Conservation (phyloP, 2,113 vertebrate genomes). For the Bostrychus sinensis region DNA sequence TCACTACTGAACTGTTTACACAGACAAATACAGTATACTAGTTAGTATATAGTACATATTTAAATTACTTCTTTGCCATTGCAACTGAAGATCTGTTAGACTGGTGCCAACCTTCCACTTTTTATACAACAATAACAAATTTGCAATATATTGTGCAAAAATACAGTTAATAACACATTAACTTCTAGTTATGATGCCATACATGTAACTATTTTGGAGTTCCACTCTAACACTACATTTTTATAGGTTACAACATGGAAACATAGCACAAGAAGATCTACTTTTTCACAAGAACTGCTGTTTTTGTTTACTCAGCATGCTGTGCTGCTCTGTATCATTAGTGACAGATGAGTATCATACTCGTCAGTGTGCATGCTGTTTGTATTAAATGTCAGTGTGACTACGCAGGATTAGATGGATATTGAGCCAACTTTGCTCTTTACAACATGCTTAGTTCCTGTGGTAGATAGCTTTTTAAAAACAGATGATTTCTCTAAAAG, state of each 20-base stretch:
- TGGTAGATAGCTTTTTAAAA: constrained; percentile 5
- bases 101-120: background rate
- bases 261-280: constrained; percentile 15
- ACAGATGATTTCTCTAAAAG: background rate
- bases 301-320: constrained; percentile 47
- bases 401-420: constrained; percentile 4
- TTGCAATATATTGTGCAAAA: too few species aligned
- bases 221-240: constrained; percentile 54
- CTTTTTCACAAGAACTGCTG: constrained; percentile 27
- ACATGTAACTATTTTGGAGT: constrained; percentile 53
- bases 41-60: background rate
- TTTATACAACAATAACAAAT: too few species aligned
- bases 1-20: background rate
- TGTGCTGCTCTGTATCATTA: background rate
- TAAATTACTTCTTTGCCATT: too few species aligned
- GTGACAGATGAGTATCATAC: background rate
- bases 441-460: background rate
- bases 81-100: too few species aligned
- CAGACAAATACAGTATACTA: background rate
- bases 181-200: too few species aligned
- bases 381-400: constrained; percentile 12
- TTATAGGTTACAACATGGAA: constrained; percentile 18
- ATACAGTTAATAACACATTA: too few species aligned
- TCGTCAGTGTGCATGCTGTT: background rate
- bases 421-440: constrained; percentile 10